phyloP scores from a whole-genome alignment of 2,888 invertebrate species.

The Camptogramma bilineatum region DNA sequence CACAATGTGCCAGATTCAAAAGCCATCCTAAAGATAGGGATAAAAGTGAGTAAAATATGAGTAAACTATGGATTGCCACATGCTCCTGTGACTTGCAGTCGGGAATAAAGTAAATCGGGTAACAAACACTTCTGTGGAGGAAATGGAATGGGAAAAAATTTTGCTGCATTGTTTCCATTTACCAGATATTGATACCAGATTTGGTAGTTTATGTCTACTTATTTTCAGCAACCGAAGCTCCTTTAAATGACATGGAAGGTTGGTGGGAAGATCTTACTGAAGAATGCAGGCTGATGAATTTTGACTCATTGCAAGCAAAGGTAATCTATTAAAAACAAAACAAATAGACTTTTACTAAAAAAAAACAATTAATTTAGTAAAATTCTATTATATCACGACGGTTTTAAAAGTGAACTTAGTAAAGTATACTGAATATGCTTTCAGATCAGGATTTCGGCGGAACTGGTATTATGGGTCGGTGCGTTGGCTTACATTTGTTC shows the following conservation, averaged over 20 bases:
- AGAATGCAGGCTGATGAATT: conserved; percentile 89
- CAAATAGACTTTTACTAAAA: too few species aligned
- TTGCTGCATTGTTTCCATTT: neutral
- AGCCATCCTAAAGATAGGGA: conserved; percentile 78
- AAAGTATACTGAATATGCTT: too few species aligned
- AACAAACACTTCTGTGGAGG: neutral
- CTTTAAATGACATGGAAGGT: conserved; percentile 81
- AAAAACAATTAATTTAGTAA: too few species aligned
- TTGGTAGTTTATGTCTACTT: neutral
- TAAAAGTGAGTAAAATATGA: conserved; percentile 59
- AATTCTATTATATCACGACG: too few species aligned
- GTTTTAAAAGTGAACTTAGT: too few species aligned
- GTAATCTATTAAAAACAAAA: conserved; percentile 49
- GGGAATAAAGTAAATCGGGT: too few species aligned
- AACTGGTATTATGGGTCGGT: conserved; percentile 92
- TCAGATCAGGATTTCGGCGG: conserved; percentile 90
- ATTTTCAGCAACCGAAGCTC: conserved; percentile 58
- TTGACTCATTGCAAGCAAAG: conserved; percentile 85
- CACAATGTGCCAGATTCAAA: conserved; percentile 72
- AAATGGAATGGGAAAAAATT: neutral
- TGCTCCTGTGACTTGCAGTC: too few species aligned
- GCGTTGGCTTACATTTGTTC: conserved; percentile 93
- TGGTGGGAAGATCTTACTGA: conserved; percentile 91
- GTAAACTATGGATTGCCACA: neutral
- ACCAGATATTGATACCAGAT: too few species aligned